Base-by-base conservation (phyloP, 2,888 invertebrate genomes). In the Chymomyza amoena region DNA sequence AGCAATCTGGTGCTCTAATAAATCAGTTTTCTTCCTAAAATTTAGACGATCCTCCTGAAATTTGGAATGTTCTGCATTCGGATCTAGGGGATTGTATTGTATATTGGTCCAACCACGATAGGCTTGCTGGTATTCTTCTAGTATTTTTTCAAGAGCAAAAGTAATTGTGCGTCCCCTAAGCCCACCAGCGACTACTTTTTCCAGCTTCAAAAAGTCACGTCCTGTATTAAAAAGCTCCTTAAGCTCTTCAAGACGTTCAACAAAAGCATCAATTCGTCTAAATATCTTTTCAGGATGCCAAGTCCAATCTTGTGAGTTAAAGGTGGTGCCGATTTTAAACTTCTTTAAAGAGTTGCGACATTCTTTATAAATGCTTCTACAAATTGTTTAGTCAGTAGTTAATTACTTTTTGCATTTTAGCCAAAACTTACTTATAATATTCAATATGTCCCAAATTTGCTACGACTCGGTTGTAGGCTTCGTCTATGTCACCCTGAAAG, bases 401-500 rank as follows among this genome's bases (percentile, higher is more conserved):
- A 7, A 18, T n/a, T 51, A 25, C 25, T 51, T 54, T 54, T 54
- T 54, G 51, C n/a, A 16, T 16, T n/a, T 25, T 25, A 25, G 0
- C 2, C 6, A 39, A 1, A n/a, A 61, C 92, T 92, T 89, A 94
- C 94, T 93, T 92, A 77, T 94, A 95, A 82, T 93, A 92, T 50
- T 93, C 92, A 16, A 95, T 88, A 66, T 93, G 92, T 0, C 81
- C 80, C 20, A 94, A 89, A 3, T 93, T 93, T 39, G 92, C 92
- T 16, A 90, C 91, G 3, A 96, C 91, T 89, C 94, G 95, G 6
- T 93, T 84, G 15, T 94, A 91, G 59, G 95, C 95, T 81, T 97
- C 97, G 76, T 96, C 96, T 0, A 95, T 93, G 76, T 98, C 98
- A 0, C 96, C 96, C 92, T 97, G 96, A 91, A 98, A 97, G 77